These are phyloP conservation scores for Orthosia cruda DNA, from an alignment of 2,888 invertebrate genomes.

Conservation along the genomic window DNA sequence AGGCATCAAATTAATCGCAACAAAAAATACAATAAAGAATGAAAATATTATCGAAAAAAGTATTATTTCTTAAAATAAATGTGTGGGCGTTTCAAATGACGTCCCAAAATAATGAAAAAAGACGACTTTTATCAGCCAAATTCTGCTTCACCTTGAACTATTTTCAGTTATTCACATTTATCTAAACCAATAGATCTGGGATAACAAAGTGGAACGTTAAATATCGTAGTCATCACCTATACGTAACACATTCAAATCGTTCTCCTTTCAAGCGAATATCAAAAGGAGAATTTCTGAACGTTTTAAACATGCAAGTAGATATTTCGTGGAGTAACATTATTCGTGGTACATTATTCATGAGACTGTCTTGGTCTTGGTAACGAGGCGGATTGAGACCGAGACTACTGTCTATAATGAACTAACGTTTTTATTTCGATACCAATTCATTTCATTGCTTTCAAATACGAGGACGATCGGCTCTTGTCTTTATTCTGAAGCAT, in stretches of 20 bases:
- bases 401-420: conserved; percentile 88
- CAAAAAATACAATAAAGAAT: not conserved
- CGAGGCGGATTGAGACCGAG: conserved; percentile 86
- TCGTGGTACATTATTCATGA: conserved; percentile 90
- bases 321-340: conserved; percentile 86
- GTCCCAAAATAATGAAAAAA: not conserved
- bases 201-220: conserved; percentile 65
- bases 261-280: conserved; percentile 77
- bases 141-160: not conserved
- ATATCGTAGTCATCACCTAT: conserved; percentile 62
- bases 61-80: not conserved
- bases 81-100: not conserved
- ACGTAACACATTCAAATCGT: conserved; percentile 79
- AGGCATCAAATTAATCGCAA: not conserved
- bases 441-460: conserved; percentile 80
- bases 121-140: not conserved
- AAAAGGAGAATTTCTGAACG: conserved; percentile 84
- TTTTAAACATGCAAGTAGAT: conserved; percentile 88
- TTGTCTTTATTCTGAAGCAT: conserved; percentile 45
- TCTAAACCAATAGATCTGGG: conserved; percentile 45
- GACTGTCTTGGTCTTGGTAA: conserved; percentile 86
- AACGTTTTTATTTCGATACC: conserved; percentile 83
- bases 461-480: conserved; percentile 64
- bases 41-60: not conserved
- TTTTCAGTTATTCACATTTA: conserved; percentile 21